A percentile compares a stretch with the other conserved stretches of the same genome.
These are phyloP conservation scores for Baronia brevicornis DNA, from an alignment of 2,888 invertebrate species.

Conservation along the genomic window DNA sequence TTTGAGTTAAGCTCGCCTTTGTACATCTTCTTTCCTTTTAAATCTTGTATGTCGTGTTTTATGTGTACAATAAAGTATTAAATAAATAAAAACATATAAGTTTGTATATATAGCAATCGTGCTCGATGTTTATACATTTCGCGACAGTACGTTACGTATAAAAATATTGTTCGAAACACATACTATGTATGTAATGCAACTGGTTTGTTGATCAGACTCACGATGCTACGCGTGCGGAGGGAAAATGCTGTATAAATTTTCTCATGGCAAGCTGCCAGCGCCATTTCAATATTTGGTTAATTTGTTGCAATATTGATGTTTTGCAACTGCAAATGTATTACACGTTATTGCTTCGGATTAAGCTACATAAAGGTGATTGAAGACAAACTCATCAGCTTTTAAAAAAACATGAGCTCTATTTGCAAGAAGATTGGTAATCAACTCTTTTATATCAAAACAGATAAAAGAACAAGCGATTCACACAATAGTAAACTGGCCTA, in stretches of 20 bases:
- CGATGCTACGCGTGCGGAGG: constrained; percentile 8
- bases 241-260: constrained; percentile 13
- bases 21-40: no score
- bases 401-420: neutral
- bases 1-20: no score
- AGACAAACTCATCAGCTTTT: neutral
- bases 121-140: no score
- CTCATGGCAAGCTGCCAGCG: constrained; percentile 8
- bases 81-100: no score
- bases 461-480: no score
- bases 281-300: constrained; percentile 11
- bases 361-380: neutral
- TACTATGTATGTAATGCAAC: neutral
- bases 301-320: constrained; percentile 4
- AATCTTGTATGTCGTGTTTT: no score
- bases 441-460: no score
- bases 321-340: constrained; percentile 2
- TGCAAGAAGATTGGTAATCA: neutral
- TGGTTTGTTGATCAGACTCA: constrained; percentile 1
- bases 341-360: neutral
- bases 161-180: no score
- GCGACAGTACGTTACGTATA: no score
- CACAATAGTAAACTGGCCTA: no score
- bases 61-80: no score
- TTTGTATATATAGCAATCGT: no score